phyloP scores from a whole-genome alignment of 2,113 vertebrate species.

The Caloenas nicobarica region DNA sequence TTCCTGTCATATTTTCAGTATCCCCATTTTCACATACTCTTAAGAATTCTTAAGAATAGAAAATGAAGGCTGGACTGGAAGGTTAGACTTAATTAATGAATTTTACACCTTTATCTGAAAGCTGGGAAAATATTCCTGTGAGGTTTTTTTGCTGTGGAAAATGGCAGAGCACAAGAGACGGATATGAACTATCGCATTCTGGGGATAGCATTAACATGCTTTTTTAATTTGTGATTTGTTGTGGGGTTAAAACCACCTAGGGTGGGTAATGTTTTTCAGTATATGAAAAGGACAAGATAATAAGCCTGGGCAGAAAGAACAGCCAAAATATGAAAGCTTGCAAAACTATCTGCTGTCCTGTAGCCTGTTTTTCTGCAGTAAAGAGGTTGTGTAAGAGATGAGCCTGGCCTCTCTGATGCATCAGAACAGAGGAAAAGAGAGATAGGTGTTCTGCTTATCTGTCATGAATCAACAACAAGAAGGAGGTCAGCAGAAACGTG shows the following conservation, averaged over 20 bases:
- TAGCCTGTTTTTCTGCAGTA: background rate
- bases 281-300: background rate
- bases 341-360: background rate
- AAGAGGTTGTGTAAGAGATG: background rate
- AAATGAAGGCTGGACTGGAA: background rate
- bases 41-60: background rate
- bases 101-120: background rate
- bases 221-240: background rate
- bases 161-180: background rate
- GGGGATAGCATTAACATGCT: background rate
- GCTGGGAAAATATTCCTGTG: background rate
- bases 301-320: background rate
- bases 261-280: background rate
- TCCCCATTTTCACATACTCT: background rate
- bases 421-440: background rate
- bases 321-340: background rate
- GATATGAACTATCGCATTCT: background rate
- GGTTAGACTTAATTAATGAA: background rate
- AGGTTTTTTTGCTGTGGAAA: background rate
- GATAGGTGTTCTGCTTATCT: background rate
- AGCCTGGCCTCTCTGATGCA: background rate
- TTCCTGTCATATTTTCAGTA: background rate
- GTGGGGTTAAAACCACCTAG: background rate
- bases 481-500: background rate
- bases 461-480: slow-evolving; percentile 20